Percentiles rank a stretch among this genome's conserved stretches.
Evolutionary conservation across 2,113 vertebrate species (phyloP).

Genomic region (Polypterus senegalus): DNA sequence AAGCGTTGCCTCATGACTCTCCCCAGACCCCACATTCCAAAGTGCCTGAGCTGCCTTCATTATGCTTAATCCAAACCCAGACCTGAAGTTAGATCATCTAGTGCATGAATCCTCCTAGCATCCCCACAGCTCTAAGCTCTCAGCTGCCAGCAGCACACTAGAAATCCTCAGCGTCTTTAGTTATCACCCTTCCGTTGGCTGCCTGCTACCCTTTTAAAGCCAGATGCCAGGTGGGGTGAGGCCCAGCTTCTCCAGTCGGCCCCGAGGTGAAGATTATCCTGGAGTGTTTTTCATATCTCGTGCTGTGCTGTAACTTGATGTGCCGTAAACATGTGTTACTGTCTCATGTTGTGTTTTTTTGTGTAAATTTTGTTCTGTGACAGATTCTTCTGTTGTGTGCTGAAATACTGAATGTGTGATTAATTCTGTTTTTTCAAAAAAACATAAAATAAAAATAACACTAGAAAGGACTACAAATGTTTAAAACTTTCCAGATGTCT

Average conservation of each 20-base stretch:
- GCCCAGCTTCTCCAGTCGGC: constrained; percentile 46
- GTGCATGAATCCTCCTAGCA: constrained; percentile 34
- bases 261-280: constrained; percentile 36
- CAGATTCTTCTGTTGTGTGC: not conserved
- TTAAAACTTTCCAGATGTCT: not conserved
- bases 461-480: not conserved
- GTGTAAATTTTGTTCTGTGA: not conserved
- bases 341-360: not conserved
- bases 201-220: constrained; percentile 43
- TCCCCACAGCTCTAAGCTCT: constrained; percentile 34
- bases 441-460: not conserved
- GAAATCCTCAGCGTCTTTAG: constrained; percentile 56
- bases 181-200: constrained; percentile 26
- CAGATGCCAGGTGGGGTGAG: constrained; percentile 45
- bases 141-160: constrained; percentile 38
- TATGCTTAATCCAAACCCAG: constrained; percentile 12
- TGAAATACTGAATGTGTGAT: not conserved
- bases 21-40: constrained; percentile 16
- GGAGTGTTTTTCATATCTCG: not conserved
- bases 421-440: not conserved
- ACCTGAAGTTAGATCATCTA: constrained; percentile 27
- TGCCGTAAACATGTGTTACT: not conserved
- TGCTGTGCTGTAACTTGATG: constrained; percentile 8
- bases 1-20: constrained; percentile 3
- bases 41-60: constrained; percentile 23